Evolutionary conservation across 2,797 vertebrate species (phyloP), one percentile per base, ranked within the genome.

Genomic region (Prunella strophiata): DNA sequence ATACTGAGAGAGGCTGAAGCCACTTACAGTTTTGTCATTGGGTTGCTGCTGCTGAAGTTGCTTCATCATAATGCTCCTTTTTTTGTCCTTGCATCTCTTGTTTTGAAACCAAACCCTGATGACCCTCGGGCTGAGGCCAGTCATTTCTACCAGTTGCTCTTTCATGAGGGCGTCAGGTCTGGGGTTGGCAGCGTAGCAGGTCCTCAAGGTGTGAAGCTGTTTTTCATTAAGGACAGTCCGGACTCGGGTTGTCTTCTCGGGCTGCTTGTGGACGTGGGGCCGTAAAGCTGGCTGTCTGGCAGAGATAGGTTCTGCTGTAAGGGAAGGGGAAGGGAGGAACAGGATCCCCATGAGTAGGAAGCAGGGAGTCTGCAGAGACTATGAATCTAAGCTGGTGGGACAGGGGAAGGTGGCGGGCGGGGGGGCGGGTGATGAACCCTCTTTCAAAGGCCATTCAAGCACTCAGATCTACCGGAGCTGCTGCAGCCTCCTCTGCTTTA

Each of bases 71-170:
- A 99, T 98, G 96, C 98, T 99, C 88, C 98, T 97, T 87, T 99
- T 99, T 97, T 99, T 99, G 98, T 99, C 99, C 93, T 99, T 99
- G 98, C 99, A 99, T 19, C 99, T 95, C 97, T 99, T 99, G 97
- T 99, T 99, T 96, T 99, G 99, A 98, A 99, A 99, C 99, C 99
- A 99, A 94, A 99, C 99, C 76, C 99, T 98, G 97, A 99, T 99
- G 87, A 99, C 99, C 22, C 99, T 97, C 40, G 99, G 99, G 68
- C 99, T 99, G 79, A 99, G 98, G 73, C 99, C 98, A 6, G 99
- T 99, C 99, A 99, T 99, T 98, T 99, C 99, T 94, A 99, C 99
- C 62, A 99, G 98, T 82, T 99, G 99, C 96, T 99, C 99, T 97
- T 99, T 99, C 99, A 99, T 99, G 29, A 99, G 98, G 11, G 99